Conservation (phyloP, 2,888 invertebrate species). For the Anarsia innoxiella region DNA sequence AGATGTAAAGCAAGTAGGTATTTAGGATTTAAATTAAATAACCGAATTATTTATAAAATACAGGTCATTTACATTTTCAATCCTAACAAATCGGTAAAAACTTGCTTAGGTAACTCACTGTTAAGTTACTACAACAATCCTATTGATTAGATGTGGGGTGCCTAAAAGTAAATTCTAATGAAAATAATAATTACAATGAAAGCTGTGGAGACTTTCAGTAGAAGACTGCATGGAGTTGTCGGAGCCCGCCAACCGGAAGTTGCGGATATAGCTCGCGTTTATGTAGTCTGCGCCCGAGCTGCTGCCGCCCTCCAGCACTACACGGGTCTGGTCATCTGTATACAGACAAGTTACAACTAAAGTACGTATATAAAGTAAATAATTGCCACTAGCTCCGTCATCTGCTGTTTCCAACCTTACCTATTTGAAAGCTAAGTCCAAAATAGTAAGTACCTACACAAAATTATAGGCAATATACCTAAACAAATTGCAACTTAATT, state of each 20-base stretch:
- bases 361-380: slow-evolving; percentile 96
- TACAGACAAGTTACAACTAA: slow-evolving; percentile 92
- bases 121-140: too few relatives aligned
- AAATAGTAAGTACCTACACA: slow-evolving; percentile 77
- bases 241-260: slow-evolving; percentile 34
- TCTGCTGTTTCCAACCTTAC: slow-evolving; percentile 98
- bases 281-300: slow-evolving; percentile 94
- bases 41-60: too few relatives aligned
- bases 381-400: slow-evolving; percentile 95
- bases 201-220: slow-evolving; percentile 52
- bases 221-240: slow-evolving; percentile 47
- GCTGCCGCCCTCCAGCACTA: slow-evolving; percentile 83
- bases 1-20: too few relatives aligned
- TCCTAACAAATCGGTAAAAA: too few relatives aligned
- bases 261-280: slow-evolving; percentile 96
- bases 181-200: slow-evolving; percentile 46
- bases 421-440: slow-evolving; percentile 84
- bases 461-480: too few relatives aligned
- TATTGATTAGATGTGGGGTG: too few relatives aligned
- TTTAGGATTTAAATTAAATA: too few relatives aligned
- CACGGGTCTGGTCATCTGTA: slow-evolving; percentile 98
- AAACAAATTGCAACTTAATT: too few relatives aligned
- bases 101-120: too few relatives aligned
- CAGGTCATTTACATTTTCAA: too few relatives aligned
- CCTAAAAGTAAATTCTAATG: too few relatives aligned